Conservation (phyloP, 1,140 invertebrate genomes). For the Rhagoletis zephyria region DNA sequence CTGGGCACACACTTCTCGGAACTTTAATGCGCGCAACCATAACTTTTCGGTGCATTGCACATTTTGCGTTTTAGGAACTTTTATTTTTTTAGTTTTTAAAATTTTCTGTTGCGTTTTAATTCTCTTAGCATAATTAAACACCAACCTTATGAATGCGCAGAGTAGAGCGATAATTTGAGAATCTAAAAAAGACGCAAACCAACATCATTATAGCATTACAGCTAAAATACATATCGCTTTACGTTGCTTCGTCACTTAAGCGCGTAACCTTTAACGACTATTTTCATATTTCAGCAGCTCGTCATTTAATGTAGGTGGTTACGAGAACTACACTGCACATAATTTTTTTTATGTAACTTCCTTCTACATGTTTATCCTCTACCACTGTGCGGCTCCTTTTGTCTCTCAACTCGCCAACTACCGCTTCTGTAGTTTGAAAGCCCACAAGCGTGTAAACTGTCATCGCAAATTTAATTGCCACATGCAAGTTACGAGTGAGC, state of each 20-base stretch:
- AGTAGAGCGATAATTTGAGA: no score
- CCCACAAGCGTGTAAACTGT: not conserved
- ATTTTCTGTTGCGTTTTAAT: not conserved
- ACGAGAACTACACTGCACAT: no score
- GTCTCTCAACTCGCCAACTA: not conserved
- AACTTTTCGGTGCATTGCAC: slow-evolving; percentile 20
- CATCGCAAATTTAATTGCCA: slow-evolving; percentile 24
- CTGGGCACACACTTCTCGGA: not conserved
- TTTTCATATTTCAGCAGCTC: no score
- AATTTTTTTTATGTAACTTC: not conserved
- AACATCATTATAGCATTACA: no score
- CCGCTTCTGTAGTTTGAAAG: not conserved
- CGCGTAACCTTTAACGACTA: no score
- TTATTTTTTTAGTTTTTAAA: not conserved
- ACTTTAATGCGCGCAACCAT: not conserved
- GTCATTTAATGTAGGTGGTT: no score
- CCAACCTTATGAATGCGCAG: not conserved
- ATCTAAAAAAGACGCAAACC: no score
- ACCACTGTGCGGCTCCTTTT: not conserved
- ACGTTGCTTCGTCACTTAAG: no score
- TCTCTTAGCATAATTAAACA: not conserved
- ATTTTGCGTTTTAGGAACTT: no score
- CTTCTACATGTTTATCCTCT: not conserved
- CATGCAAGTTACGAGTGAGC: not conserved
- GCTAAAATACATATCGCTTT: no score